A percentile compares a stretch with the other conserved stretches of the same genome.
These are phyloP conservation scores for Ivindomyrus marchei DNA, from an alignment of 2,113 vertebrate genomes.

Conservation along the genomic window DNA sequence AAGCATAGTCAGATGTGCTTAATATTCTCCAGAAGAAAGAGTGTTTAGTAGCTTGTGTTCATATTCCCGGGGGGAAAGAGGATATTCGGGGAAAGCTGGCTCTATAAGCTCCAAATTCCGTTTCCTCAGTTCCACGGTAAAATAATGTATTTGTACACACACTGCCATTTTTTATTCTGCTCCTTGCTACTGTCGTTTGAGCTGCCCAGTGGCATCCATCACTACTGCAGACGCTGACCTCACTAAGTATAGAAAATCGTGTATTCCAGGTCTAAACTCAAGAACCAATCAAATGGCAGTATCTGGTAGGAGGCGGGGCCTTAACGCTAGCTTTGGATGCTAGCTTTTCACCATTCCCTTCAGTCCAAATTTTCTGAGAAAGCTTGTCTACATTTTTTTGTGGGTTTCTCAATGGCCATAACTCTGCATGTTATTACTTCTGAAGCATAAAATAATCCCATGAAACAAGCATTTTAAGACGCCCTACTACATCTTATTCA, in stretches of 20 bases:
- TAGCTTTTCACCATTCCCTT: background rate
- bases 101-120: conserved; percentile 1
- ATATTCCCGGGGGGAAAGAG: background rate
- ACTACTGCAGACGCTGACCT: background rate
- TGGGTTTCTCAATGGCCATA: background rate
- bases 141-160: conserved; percentile 9
- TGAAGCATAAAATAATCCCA: background rate
- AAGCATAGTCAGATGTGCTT: conserved; percentile 11
- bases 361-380: background rate
- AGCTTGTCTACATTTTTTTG: background rate
- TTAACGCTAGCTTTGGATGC: background rate
- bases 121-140: background rate
- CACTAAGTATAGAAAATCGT: background rate
- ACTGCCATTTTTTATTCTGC: background rate
- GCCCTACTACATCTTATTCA: background rate
- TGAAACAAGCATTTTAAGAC: background rate
- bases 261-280: background rate
- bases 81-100: background rate
- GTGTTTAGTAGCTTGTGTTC: background rate
- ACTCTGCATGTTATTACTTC: background rate
- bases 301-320: background rate
- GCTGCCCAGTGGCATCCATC: background rate
- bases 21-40: conserved; percentile 10
- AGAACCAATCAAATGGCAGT: background rate
- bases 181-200: background rate